Evolutionary conservation across 2,888 invertebrate genomes (phyloP).

Genomic region (Criorhina ranunculi): DNA sequence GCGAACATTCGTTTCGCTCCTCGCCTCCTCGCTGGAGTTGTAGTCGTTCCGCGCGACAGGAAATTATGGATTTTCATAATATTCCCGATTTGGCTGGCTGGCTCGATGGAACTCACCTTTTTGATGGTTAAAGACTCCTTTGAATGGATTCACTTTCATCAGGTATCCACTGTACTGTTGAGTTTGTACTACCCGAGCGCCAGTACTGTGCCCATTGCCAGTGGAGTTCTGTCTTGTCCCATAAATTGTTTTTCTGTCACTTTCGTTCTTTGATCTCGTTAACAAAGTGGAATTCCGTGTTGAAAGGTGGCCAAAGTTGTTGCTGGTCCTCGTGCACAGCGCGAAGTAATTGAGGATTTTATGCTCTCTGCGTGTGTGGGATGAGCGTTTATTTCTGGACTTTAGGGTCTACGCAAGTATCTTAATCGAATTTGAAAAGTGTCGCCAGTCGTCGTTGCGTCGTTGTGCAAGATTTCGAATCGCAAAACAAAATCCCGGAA

Average conservation of each 20-base stretch:
- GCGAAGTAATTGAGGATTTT: constrained; percentile 59
- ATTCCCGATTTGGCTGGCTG: constrained; percentile 59
- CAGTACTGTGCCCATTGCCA: constrained; percentile 12
- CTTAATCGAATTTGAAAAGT: constrained; percentile 73
- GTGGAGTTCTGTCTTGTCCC: constrained; percentile 48
- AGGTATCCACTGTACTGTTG: constrained; percentile 27
- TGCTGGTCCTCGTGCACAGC: constrained; percentile 15
- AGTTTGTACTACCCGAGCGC: constrained; percentile 25
- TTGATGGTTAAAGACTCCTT: constrained; percentile 29
- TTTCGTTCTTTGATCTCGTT: constrained; percentile 76
- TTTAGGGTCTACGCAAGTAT: constrained; percentile 56
- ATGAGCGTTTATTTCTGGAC: constrained; percentile 70
- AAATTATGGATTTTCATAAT: constrained; percentile 72
- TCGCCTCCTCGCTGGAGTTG: background rate
- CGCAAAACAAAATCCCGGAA: constrained; percentile 62
- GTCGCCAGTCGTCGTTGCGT: constrained; percentile 57
- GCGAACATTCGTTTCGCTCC: constrained; percentile 45
- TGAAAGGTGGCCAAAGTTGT: constrained; percentile 60
- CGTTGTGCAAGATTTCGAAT: constrained; percentile 42
- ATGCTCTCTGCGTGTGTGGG: constrained; percentile 60
- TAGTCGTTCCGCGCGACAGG: constrained; percentile 39
- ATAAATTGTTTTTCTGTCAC: constrained; percentile 75
- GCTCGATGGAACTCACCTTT: constrained; percentile 45
- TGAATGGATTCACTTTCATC: constrained; percentile 26
- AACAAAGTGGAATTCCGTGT: constrained; percentile 70